Evolutionary conservation across 2,113 vertebrate species (phyloP).

Genomic region (Bubo bubo): DNA sequence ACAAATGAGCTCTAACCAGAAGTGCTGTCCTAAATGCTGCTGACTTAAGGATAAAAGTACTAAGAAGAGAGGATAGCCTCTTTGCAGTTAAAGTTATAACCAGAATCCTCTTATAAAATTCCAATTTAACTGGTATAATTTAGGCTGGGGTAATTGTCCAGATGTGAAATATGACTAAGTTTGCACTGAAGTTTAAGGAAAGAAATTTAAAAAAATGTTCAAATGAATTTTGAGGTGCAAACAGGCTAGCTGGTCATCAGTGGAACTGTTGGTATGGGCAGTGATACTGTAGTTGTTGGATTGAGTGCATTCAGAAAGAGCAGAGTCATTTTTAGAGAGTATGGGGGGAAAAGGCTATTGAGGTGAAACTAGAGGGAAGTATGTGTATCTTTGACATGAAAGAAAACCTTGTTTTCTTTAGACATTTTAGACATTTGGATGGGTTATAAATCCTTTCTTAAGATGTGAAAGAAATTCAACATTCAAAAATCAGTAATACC

Average conservation of each 20-base stretch:
- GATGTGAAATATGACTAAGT: not conserved
- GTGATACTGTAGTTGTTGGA: not conserved
- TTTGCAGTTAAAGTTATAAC: not conserved
- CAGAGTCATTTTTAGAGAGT: not conserved
- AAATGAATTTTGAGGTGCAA: not conserved
- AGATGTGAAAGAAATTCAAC: not conserved
- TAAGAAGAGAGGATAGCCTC: not conserved
- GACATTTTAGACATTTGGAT: not conserved
- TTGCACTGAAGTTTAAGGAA: not conserved
- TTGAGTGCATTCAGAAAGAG: not conserved
- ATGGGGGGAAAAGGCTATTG: no score
- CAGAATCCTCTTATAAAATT: not conserved
- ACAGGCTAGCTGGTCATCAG: not conserved
- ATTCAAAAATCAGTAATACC: not conserved
- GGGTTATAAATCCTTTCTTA: not conserved
- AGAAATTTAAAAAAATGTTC: not conserved
- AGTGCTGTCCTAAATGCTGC: constrained; percentile 52
- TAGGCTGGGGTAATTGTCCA: not conserved
- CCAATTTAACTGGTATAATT: not conserved
- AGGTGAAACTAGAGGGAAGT: not conserved
- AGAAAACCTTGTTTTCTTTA: not conserved
- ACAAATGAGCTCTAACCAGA: constrained; percentile 53
- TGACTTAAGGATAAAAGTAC: constrained; percentile 48
- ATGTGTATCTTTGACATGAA: not conserved
- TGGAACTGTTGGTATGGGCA: not conserved